Conservation (phyloP, 1,140 invertebrate genomes). For the Coenobita brevimanus region DNA sequence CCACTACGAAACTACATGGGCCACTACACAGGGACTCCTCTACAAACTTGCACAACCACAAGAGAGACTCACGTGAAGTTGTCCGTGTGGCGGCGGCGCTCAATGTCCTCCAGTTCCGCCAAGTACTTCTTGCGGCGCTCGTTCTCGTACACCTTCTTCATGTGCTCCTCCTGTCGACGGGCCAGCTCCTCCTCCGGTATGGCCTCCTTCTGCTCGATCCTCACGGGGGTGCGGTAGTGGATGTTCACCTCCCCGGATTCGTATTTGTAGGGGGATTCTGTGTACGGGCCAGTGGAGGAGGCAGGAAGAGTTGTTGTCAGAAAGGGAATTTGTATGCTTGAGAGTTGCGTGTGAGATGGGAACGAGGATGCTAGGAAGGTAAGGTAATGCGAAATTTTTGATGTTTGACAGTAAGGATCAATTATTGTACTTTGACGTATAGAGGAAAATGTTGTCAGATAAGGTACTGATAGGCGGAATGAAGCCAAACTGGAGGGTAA, state of each 20-base stretch:
- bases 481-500: no score
- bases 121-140: slow-evolving; percentile 85
- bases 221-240: slow-evolving; percentile 90
- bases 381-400: no score
- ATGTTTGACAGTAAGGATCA: no score
- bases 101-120: slow-evolving; percentile 92
- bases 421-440: no score
- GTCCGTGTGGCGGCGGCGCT: slow-evolving; percentile 90
- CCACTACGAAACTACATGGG: no score
- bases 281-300: slow-evolving; percentile 23
- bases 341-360: not conserved
- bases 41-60: no score
- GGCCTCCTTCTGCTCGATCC: slow-evolving; percentile 87
- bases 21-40: no score
- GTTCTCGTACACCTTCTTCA: slow-evolving; percentile 91
- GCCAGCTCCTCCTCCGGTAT: slow-evolving; percentile 80
- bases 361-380: no score
- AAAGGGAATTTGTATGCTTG: no score
- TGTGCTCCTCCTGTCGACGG: slow-evolving; percentile 88
- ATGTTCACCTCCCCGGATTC: slow-evolving; percentile 94
- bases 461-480: no score
- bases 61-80: slow-evolving; percentile 88
- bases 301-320: no score
- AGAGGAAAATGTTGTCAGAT: no score
- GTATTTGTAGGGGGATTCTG: slow-evolving; percentile 90